Evolutionary conservation across 2,113 vertebrate species (phyloP).

Genomic region (Hyperoodon ampullatus): DNA sequence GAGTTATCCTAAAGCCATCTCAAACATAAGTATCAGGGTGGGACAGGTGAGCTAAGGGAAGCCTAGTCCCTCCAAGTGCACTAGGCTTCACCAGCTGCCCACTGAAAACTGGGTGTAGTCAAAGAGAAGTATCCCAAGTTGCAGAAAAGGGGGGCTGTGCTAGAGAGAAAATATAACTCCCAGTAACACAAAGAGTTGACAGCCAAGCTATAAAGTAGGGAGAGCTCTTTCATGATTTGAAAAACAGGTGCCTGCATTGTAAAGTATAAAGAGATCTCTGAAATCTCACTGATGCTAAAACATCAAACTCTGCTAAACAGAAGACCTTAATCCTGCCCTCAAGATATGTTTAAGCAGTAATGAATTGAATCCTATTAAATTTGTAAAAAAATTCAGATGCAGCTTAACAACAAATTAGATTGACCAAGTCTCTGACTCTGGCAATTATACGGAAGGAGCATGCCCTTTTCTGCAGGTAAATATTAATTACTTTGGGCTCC

Average conservation of each 20-base stretch:
- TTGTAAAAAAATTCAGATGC: not conserved
- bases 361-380: not conserved
- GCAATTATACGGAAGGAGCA: not conserved
- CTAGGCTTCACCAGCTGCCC: not conserved
- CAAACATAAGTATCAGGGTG: not conserved
- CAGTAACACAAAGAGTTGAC: not conserved
- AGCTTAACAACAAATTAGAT: not conserved
- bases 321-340: not conserved
- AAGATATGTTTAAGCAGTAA: not conserved
- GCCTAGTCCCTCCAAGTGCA: not conserved
- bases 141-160: not conserved
- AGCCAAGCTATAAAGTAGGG: not conserved
- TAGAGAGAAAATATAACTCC: not conserved
- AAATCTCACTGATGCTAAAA: not conserved
- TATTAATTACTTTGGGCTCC: not conserved
- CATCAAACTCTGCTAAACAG: not conserved
- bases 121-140: not conserved
- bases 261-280: not conserved
- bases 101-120: not conserved
- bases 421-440: not conserved
- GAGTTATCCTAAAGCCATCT: not conserved
- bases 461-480: not conserved
- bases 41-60: not conserved
- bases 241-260: not conserved
- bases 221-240: not conserved